These are phyloP conservation scores for Chromobotia macracanthus DNA, from an alignment of 2,797 vertebrate species.

Conservation along the genomic window DNA sequence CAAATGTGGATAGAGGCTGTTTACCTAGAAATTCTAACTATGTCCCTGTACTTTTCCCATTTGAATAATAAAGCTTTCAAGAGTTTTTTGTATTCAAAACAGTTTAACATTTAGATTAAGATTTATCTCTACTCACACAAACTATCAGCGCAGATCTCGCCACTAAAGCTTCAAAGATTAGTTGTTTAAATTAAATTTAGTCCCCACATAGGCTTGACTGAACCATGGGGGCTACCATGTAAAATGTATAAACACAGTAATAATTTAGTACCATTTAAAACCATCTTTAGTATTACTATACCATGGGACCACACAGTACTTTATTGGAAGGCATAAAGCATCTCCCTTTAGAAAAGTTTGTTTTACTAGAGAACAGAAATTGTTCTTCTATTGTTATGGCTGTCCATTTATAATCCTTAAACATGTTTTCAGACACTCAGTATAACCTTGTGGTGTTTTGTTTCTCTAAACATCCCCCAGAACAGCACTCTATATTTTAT, in stretches of 20 bases:
- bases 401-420: neutral
- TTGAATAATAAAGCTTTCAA: too few relatives aligned
- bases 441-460: neutral
- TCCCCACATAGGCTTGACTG: neutral
- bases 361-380: neutral
- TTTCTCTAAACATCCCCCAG: constrained; percentile 1
- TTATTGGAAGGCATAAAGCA: too few relatives aligned
- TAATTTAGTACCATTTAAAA: too few relatives aligned
- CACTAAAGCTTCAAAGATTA: neutral
- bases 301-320: too few relatives aligned
- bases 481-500: neutral
- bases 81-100: neutral
- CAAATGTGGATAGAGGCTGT: neutral
- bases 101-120: neutral
- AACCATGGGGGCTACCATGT: too few relatives aligned
- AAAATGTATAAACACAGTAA: too few relatives aligned
- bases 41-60: too few relatives aligned
- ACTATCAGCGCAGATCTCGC: neutral
- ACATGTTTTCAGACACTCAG: neutral
- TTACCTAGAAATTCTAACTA: too few relatives aligned
- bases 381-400: neutral
- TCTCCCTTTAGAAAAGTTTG: too few relatives aligned
- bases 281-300: too few relatives aligned
- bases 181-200: neutral
- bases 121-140: neutral